phyloP scores from a whole-genome alignment of 2,113 vertebrate species.

The Megaptera novaeangliae region DNA sequence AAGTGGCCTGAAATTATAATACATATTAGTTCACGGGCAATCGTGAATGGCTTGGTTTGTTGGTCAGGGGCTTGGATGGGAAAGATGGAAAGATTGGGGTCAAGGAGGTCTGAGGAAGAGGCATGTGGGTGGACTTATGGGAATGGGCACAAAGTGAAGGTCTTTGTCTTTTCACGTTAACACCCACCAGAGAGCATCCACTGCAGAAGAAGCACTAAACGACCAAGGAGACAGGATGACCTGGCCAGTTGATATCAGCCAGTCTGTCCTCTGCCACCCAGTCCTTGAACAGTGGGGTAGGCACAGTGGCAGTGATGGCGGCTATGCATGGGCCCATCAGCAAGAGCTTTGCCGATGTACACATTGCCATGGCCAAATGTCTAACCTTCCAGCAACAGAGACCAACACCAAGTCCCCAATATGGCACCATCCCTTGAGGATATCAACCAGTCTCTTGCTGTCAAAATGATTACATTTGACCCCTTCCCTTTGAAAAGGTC shows the following conservation, averaged over 20 bases:
- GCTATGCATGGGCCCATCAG: not conserved
- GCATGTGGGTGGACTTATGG: not conserved
- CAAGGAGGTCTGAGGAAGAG: not conserved
- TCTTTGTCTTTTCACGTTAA: not conserved
- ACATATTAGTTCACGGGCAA: not conserved
- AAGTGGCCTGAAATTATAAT: not conserved
- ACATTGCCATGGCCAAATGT: not conserved
- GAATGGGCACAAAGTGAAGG: not conserved
- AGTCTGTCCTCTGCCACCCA: not conserved
- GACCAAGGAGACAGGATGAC: not conserved
- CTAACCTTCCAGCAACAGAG: not conserved
- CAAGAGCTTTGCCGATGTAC: not conserved
- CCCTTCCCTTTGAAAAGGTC: not conserved
- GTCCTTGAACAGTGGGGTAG: not conserved
- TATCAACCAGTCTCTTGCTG: not conserved
- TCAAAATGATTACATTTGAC: not conserved
- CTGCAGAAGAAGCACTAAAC: not conserved
- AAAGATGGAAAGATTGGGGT: not conserved
- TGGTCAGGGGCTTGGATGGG: not conserved
- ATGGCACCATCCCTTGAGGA: not conserved
- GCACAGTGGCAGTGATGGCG: not conserved
- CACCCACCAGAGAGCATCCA: not conserved
- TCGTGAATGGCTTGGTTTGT: not conserved
- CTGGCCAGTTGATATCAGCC: not conserved
- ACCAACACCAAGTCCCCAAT: not conserved